A percentile compares a stretch with the other conserved stretches of the same genome.
Evolutionary conservation across 2,113 vertebrate species (phyloP).

Genomic region (Lepisosteus osseus): DNA sequence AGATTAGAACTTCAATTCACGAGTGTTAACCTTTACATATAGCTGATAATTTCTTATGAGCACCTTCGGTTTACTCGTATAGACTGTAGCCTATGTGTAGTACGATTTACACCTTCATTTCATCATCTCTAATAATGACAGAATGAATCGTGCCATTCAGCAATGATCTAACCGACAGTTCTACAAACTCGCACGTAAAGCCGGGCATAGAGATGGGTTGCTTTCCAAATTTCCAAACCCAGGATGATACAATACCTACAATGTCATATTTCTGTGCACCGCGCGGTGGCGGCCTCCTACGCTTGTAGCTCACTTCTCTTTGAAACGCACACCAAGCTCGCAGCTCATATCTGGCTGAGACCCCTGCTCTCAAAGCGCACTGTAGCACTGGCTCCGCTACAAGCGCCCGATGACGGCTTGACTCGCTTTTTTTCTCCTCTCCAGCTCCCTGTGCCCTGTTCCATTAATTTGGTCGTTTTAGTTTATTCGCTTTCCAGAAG

Average conservation of each 20-base stretch:
- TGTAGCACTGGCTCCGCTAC: conserved; percentile 36
- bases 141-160: too few species aligned
- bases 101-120: too few species aligned
- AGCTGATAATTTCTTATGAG: too few species aligned
- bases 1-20: too few species aligned
- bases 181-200: too few species aligned
- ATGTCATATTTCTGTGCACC: conserved; percentile 47
- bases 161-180: too few species aligned
- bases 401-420: conserved; percentile 39
- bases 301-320: conserved; percentile 20
- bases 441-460: neutral
- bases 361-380: conserved; percentile 28
- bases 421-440: conserved; percentile 28
- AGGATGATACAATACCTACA: neutral
- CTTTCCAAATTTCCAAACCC: neutral
- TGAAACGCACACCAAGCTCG: conserved; percentile 6
- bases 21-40: too few species aligned
- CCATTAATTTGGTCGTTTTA: conserved; percentile 4
- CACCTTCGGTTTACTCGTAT: too few species aligned
- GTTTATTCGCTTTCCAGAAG: neutral
- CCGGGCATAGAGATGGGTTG: neutral
- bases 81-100: too few species aligned
- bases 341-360: conserved; percentile 49
- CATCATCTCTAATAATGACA: too few species aligned
- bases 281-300: conserved; percentile 63